Percentiles rank a stretch among this genome's conserved stretches.
These are phyloP conservation scores for Chloroclysta siterata DNA, from an alignment of 2,888 invertebrate species.

Conservation along the genomic window DNA sequence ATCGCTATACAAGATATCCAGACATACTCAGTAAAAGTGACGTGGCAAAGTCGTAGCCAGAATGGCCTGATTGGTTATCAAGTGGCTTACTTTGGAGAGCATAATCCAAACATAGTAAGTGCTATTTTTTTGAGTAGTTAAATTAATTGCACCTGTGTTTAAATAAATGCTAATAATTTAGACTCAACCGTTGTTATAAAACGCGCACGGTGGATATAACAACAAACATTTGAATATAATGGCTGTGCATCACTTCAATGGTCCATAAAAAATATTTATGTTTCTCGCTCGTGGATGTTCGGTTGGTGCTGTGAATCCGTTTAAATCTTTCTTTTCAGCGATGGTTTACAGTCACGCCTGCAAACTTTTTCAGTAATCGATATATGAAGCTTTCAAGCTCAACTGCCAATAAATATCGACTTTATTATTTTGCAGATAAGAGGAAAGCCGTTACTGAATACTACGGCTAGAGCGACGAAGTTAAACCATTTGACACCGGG, in stretches of 20 bases:
- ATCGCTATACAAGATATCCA: constrained; percentile 95
- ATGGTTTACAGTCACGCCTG: constrained; percentile 55
- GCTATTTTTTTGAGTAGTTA: constrained; percentile 31
- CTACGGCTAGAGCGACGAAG: constrained; percentile 89
- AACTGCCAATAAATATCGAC: constrained; percentile 34
- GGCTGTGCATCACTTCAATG: constrained; percentile 83
- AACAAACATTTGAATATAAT: constrained; percentile 83
- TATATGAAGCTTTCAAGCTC: constrained; percentile 34
- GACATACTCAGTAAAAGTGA: constrained; percentile 93
- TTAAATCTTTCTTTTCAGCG: constrained; percentile 74
- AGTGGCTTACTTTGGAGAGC: constrained; percentile 91
- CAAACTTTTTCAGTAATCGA: constrained; percentile 53
- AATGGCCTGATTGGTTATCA: constrained; percentile 93
- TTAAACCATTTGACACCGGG: constrained; percentile 91
- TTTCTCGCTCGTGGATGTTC: constrained; percentile 73
- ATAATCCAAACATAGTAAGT: constrained; percentile 83
- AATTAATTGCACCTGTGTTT: constrained; percentile 48
- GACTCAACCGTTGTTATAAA: constrained; percentile 60
- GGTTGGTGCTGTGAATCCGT: constrained; percentile 69
- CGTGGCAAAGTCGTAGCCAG: constrained; percentile 96
- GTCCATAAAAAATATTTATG: constrained; percentile 84
- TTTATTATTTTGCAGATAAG: constrained; percentile 85
- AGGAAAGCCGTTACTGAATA: constrained; percentile 88
- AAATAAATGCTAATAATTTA: constrained; percentile 58
- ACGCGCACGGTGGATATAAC: constrained; percentile 69